phyloP scores from a whole-genome alignment of 1,140 invertebrate genomes.

The Caenorhabditis briggsae region DNA sequence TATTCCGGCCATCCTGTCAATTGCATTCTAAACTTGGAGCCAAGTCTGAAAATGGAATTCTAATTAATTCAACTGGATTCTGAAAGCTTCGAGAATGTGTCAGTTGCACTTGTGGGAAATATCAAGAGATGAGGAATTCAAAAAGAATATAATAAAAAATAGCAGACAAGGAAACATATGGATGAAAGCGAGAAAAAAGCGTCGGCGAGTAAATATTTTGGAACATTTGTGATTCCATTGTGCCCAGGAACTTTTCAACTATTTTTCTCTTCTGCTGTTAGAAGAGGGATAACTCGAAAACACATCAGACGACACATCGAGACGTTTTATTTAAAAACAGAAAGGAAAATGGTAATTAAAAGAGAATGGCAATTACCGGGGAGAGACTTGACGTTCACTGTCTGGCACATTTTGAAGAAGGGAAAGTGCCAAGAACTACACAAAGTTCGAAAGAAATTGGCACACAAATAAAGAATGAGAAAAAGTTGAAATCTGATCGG shows the following conservation, averaged over 20 bases:
- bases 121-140: neutral
- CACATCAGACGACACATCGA: neutral
- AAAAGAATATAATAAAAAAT: neutral
- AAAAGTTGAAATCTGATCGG: no score
- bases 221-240: neutral
- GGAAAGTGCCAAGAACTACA: neutral
- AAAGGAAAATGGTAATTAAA: neutral
- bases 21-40: neutral
- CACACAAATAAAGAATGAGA: no score
- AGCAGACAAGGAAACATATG: neutral
- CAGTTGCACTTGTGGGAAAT: neutral
- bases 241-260: neutral
- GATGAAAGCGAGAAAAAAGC: neutral
- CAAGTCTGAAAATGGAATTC: conserved; percentile 16
- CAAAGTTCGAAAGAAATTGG: neutral
- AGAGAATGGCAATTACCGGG: neutral
- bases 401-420: neutral
- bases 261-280: neutral
- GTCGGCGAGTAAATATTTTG: conserved; percentile 17
- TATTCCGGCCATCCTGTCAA: conserved; percentile 35
- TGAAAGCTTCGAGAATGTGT: neutral
- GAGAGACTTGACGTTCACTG: neutral
- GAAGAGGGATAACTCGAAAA: neutral
- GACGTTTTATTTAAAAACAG: neutral
- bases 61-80: no score